Evolutionary conservation across 1,140 invertebrate genomes (phyloP).

Genomic region (Diplogasteroides magnus): DNA sequence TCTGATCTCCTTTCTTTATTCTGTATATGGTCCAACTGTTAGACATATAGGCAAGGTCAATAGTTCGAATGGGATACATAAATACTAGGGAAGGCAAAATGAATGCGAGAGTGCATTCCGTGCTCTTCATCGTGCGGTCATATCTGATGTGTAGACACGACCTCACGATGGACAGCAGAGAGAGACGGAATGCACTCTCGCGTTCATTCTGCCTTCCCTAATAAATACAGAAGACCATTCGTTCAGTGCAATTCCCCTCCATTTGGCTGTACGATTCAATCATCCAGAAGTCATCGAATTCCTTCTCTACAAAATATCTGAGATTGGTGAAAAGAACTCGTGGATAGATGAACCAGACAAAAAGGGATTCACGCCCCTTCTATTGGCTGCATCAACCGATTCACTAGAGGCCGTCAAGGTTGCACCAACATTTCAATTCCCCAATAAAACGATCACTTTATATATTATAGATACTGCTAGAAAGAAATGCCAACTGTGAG

Average conservation of each 20-base stretch:
- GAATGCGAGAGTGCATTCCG: too few relatives aligned
- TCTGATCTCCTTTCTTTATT: too few relatives aligned
- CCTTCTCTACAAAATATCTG: background rate
- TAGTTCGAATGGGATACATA: too few relatives aligned
- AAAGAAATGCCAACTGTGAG: background rate
- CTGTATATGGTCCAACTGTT: too few relatives aligned
- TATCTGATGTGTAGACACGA: too few relatives aligned
- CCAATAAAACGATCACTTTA: background rate
- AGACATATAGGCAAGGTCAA: too few relatives aligned
- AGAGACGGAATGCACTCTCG: too few relatives aligned
- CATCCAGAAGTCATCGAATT: constrained; percentile 15
- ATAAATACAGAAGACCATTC: too few relatives aligned
- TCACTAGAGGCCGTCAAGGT: constrained; percentile 4
- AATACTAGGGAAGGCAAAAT: background rate
- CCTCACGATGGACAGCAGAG: too few relatives aligned
- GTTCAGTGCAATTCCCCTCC: too few relatives aligned
- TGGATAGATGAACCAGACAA: constrained; percentile 9
- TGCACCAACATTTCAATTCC: too few relatives aligned
- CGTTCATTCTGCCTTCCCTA: too few relatives aligned
- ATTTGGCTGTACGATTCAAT: constrained; percentile 20
- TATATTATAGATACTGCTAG: background rate
- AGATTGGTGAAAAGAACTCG: background rate
- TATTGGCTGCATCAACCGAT: constrained; percentile 18
- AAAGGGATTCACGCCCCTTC: constrained; percentile 19
- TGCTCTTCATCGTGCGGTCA: background rate